Evolutionary conservation across 2,888 invertebrate genomes (phyloP).

Genomic region (Barypeithes pellucidus): DNA sequence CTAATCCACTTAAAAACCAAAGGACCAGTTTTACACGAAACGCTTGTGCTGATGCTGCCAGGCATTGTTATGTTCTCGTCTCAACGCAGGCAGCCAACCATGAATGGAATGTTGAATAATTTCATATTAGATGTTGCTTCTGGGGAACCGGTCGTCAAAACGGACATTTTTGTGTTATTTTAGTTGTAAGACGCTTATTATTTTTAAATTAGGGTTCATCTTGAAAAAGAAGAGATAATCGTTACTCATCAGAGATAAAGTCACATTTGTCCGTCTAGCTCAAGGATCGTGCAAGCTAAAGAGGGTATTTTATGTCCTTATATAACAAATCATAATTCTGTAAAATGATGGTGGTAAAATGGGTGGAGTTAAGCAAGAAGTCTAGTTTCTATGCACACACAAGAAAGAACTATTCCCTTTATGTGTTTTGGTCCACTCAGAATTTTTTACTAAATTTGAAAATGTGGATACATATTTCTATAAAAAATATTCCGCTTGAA

Average conservation of each 20-base stretch:
- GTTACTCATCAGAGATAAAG: conserved; percentile 9
- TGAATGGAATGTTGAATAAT: conserved; percentile 62
- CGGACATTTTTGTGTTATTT: conserved; percentile 38
- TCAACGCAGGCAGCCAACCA: conserved; percentile 56
- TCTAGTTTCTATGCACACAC: too few relatives aligned
- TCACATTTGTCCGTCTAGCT: not conserved
- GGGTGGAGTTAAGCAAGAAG: too few relatives aligned
- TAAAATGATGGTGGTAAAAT: too few relatives aligned
- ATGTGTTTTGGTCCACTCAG: too few relatives aligned
- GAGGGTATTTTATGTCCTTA: too few relatives aligned
- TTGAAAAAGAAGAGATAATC: conserved; percentile 18
- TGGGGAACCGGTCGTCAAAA: conserved; percentile 50
- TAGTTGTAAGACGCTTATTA: conserved; percentile 36
- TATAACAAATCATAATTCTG: too few relatives aligned
- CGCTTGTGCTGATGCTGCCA: conserved; percentile 36
- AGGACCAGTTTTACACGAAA: conserved; percentile 35
- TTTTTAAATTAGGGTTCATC: conserved; percentile 33
- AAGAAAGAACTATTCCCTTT: too few relatives aligned
- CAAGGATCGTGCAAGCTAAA: too few relatives aligned
- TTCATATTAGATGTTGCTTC: conserved; percentile 55
- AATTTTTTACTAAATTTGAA: too few relatives aligned
- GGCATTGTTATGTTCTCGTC: conserved; percentile 48
- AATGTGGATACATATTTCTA: too few relatives aligned
- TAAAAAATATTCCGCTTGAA: too few relatives aligned
- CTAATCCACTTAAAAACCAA: conserved; percentile 47